phyloP scores from a whole-genome alignment of 2,113 vertebrate genomes.

The Crypturellus undulatus region DNA sequence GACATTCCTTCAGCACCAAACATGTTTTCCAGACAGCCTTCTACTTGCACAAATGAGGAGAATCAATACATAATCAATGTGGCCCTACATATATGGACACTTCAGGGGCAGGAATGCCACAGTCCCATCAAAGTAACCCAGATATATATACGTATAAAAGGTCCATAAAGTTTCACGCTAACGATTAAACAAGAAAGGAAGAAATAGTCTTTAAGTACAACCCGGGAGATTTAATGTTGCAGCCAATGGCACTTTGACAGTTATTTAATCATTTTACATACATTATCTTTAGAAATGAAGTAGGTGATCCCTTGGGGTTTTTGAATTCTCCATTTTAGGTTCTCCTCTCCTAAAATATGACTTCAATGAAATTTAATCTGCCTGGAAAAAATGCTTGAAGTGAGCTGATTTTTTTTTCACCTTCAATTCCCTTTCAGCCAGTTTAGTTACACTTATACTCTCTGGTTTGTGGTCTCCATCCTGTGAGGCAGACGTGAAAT shows the following conservation, averaged over 20 bases:
- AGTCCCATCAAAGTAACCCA: background rate
- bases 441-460: background rate
- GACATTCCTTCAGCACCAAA: background rate
- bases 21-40: background rate
- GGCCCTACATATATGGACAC: background rate
- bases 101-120: background rate
- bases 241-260: background rate
- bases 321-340: background rate
- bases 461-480: conserved; percentile 35
- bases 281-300: conserved; percentile 17
- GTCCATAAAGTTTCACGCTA: background rate
- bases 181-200: background rate
- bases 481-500: conserved; percentile 45
- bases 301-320: background rate
- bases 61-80: background rate
- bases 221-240: background rate
- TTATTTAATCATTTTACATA: background rate
- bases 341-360: background rate
- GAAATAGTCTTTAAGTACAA: background rate
- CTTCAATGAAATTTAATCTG: background rate
- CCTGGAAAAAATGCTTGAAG: background rate
- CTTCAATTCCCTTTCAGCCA: conserved; percentile 43
- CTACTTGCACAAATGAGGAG: background rate
- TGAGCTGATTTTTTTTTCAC: background rate
- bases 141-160: background rate